Evolutionary conservation across 2,113 vertebrate genomes (phyloP), one percentile per base, ranked within the genome.

Genomic region (Thunnus thynnus): DNA sequence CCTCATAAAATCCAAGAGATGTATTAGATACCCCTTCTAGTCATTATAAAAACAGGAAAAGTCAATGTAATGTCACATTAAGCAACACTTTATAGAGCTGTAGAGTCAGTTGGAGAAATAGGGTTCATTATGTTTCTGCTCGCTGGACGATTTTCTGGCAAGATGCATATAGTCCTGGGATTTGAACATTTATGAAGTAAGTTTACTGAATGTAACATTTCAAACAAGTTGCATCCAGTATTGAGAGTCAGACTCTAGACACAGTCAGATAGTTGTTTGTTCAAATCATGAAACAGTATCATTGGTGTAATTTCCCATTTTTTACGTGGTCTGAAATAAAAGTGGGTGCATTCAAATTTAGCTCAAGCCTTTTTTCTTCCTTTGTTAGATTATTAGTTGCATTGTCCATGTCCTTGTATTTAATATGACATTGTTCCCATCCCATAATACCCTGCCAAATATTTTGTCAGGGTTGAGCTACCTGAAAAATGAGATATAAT

Each of bases 401-500:
- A 64, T 44, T 72, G 64, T 77, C 22, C 57, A 12, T 0, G 84
- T 69, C 52, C 57, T 84, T 76, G 56, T 76, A 11, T 84, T 73
- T 66, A 58, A 67, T 52, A 22, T 44, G 25, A 47, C 5, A n/a
- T 67, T 66, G 50, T 66, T 72, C 41, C 36, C 64, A 12, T 74
- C 70, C 32, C 46, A 55, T 76, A 67, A 41, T 50, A 48, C 54
- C 16, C 51, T 6, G 10, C n/a, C 54, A 65, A 46, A 60, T 32
- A 56, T 25, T 81, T 73, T 72, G 80, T 84, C 72, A 22, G 67
- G 72, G 16, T 16, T 78, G 80, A 80, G 52, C 72, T 58, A 71
- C 55, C 72, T 80, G 66, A 69, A 51, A 82, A 73, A 84, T 74
- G 72, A 74, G 72, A 68, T 67, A 27, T 83, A 73, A 88, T 87